A percentile compares a stretch with the other conserved stretches of the same genome.
These are phyloP conservation scores for Vultur gryphus DNA, from an alignment of 2,797 vertebrate species.

Conservation along the genomic window DNA sequence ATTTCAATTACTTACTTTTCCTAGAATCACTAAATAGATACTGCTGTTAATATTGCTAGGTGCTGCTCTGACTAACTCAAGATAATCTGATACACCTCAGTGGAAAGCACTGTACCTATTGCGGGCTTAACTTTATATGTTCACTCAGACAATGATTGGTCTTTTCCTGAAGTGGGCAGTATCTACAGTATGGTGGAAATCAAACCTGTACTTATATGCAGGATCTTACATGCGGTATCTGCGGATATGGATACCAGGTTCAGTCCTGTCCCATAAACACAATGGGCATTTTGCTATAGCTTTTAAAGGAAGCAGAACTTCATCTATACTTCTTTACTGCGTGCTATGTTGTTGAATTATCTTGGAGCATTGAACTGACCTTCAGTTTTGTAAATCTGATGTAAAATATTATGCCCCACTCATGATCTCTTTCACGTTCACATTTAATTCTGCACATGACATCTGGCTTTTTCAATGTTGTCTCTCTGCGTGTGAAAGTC, in stretches of 20 bases:
- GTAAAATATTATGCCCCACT: not conserved
- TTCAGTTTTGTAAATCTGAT: not conserved
- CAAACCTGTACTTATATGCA: not conserved
- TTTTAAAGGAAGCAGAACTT: not conserved
- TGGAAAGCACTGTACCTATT: not conserved
- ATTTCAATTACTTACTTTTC: not conserved
- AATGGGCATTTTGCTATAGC: not conserved
- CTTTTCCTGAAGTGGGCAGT: not conserved
- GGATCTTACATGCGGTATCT: not conserved
- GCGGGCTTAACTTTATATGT: not conserved
- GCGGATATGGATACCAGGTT: not conserved
- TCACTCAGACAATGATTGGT: not conserved
- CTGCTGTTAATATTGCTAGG: not conserved
- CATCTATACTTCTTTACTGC: not conserved
- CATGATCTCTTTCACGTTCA: not conserved
- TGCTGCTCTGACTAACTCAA: not conserved
- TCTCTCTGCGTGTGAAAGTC: not conserved
- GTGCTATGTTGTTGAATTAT: not conserved
- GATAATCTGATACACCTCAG: not conserved
- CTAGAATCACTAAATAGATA: not conserved
- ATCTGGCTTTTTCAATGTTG: not conserved
- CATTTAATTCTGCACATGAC: not conserved
- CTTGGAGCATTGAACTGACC: not conserved
- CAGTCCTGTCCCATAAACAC: not conserved
- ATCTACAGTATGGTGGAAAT: not conserved